Conservation (phyloP, 2,888 invertebrate species). For the Tupiocoris notatus region DNA sequence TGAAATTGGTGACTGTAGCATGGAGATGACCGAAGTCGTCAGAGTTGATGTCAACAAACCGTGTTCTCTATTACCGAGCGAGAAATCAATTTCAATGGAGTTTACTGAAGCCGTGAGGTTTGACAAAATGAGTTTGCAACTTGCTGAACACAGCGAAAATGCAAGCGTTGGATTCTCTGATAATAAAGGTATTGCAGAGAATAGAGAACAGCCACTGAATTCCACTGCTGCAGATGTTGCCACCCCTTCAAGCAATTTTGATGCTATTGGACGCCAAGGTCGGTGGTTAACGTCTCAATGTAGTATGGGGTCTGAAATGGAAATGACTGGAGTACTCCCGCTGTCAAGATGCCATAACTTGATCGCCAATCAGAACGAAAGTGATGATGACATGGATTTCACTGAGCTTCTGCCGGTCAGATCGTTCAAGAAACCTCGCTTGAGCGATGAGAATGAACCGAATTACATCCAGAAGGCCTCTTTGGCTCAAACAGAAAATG, state of each 20-base stretch:
- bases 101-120: constrained; percentile 8
- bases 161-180: no score
- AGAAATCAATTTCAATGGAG: constrained; percentile 14
- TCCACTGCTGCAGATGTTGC: neutral
- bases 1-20: constrained; percentile 6
- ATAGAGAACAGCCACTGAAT: neutral
- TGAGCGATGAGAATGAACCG: constrained; percentile 16
- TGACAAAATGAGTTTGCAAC: neutral
- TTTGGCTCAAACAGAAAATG: no score
- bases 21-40: constrained; percentile 25
- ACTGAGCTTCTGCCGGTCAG: neutral
- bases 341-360: constrained; percentile 6
- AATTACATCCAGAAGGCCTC: no score
- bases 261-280: neutral
- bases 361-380: neutral
- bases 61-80: neutral
- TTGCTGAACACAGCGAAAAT: no score
- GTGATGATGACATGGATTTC: constrained; percentile 26
- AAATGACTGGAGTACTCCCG: constrained; percentile 24
- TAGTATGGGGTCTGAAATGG: constrained; percentile 9
- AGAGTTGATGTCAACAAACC: neutral
- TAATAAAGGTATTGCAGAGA: neutral
- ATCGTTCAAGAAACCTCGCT: neutral
- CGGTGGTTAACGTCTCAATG: neutral
- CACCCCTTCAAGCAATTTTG: neutral